phyloP scores from a whole-genome alignment of 2,888 invertebrate genomes.

The Caenorhabditis sinica region DNA sequence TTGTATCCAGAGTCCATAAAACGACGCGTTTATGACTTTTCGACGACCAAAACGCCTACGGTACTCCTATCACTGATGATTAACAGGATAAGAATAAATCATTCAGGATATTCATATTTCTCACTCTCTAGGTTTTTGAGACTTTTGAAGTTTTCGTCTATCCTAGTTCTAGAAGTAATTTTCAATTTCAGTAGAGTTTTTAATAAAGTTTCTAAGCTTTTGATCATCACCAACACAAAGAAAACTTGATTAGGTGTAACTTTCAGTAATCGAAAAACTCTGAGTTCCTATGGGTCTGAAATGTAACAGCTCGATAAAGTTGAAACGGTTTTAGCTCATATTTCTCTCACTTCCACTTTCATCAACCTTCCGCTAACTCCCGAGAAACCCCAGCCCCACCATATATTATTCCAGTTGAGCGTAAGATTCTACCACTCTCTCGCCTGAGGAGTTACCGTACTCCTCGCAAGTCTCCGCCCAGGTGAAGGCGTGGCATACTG shows the following conservation, averaged over 20 bases:
- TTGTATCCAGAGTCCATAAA: constrained; percentile 37
- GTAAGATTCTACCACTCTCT: background rate
- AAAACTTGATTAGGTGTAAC: too few species aligned
- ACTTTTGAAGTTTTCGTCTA: background rate
- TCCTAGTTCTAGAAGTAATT: too few species aligned
- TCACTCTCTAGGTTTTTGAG: background rate
- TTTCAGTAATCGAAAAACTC: too few species aligned
- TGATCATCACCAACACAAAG: too few species aligned
- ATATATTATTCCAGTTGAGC: background rate
- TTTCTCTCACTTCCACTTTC: background rate
- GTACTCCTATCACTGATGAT: background rate
- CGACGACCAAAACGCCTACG: constrained; percentile 16
- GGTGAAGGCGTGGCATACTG: background rate
- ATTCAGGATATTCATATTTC: background rate
- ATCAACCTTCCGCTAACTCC: background rate
- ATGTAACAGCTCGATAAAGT: too few species aligned
- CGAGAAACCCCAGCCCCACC: constrained; percentile 1
- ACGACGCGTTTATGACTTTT: constrained; percentile 36
- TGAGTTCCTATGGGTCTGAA: too few species aligned
- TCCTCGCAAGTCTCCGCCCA: background rate
- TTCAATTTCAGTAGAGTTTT: too few species aligned
- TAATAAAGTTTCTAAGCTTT: too few species aligned
- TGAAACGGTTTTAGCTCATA: too few species aligned
- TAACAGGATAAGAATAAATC: constrained; percentile 5
- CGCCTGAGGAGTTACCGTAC: background rate